A percentile compares a stretch with the other conserved stretches of the same genome.
phyloP scores from a whole-genome alignment of 2,797 vertebrate species.

The Anguilla megastoma region DNA sequence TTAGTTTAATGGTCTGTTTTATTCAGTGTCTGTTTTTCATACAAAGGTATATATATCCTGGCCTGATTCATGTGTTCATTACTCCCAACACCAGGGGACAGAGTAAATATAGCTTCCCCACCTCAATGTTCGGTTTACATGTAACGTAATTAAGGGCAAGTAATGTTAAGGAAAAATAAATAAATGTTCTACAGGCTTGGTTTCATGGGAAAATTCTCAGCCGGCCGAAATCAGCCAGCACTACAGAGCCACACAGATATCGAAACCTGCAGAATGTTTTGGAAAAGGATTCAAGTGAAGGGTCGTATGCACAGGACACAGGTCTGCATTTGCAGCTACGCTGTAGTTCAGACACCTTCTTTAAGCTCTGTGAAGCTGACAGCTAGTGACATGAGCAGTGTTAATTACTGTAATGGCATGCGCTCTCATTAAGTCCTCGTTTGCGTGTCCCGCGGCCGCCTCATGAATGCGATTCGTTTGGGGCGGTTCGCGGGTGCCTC shows the following conservation, averaged over 20 bases:
- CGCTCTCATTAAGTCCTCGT: constrained; percentile 77
- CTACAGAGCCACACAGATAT: not conserved
- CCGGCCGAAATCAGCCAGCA: not conserved
- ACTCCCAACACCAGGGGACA: constrained; percentile 37
- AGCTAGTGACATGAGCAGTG: constrained; percentile 74
- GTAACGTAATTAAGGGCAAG: constrained; percentile 43
- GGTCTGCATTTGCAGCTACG: constrained; percentile 49
- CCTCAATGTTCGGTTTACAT: constrained; percentile 32
- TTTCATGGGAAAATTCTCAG: constrained; percentile 44
- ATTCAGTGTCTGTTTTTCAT: constrained; percentile 26
- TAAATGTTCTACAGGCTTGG: constrained; percentile 32
- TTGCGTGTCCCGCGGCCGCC: constrained; percentile 69
- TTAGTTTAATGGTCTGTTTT: constrained; percentile 33
- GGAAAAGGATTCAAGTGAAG: constrained; percentile 28
- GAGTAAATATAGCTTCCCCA: constrained; percentile 39
- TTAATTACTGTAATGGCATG: constrained; percentile 80
- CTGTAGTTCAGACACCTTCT: constrained; percentile 62
- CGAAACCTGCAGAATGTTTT: constrained; percentile 32
- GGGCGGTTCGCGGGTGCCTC: constrained; percentile 41
- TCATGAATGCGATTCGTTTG: not conserved
- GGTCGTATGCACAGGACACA: constrained; percentile 49
- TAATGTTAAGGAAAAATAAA: constrained; percentile 47
- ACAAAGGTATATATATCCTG: constrained; percentile 26
- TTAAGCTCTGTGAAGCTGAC: constrained; percentile 67
- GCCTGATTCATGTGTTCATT: constrained; percentile 51